Percentiles rank a stretch among this genome's conserved stretches.
Evolutionary conservation across 2,113 vertebrate genomes (phyloP).

Genomic region (Hippocampus abdominalis): DNA sequence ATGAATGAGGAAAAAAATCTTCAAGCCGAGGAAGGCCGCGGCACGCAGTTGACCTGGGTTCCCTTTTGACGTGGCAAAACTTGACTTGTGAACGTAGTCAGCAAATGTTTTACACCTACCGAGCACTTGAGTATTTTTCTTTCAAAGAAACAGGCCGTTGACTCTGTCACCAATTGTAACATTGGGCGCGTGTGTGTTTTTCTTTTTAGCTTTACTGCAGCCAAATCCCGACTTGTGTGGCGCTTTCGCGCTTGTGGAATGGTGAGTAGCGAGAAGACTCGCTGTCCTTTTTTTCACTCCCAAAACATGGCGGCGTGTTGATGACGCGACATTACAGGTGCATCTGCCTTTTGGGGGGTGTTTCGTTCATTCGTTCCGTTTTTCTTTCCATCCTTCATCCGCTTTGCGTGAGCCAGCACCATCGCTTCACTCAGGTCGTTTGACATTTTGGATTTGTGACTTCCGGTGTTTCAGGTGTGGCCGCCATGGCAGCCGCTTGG

Average conservation of each 20-base stretch:
- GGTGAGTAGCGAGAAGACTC: slow-evolving; percentile 40
- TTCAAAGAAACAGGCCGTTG: not conserved
- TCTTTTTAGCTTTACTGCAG: not conserved
- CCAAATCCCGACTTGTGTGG: not conserved
- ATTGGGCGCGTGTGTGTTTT: not conserved
- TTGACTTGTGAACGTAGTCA: too few species aligned
- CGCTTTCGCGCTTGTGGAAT: slow-evolving; percentile 28
- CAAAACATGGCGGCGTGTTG: not conserved
- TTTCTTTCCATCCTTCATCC: not conserved
- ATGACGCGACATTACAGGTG: slow-evolving; percentile 11
- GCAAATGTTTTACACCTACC: too few species aligned
- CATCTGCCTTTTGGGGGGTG: slow-evolving; percentile 4
- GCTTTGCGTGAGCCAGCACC: not conserved
- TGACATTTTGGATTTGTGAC: slow-evolving; percentile 14
- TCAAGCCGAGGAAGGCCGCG: too few species aligned
- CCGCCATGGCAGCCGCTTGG: slow-evolving; percentile 61
- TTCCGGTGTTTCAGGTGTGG: slow-evolving; percentile 50
- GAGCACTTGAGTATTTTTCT: too few species aligned
- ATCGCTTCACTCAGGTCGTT: not conserved
- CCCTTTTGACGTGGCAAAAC: too few species aligned
- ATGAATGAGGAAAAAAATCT: too few species aligned
- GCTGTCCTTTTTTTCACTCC: not conserved
- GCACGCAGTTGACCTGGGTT: too few species aligned
- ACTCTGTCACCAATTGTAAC: not conserved
- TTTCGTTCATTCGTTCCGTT: not conserved